Conservation (phyloP, 2,797 vertebrate species). For the Smutsia gigantea region DNA sequence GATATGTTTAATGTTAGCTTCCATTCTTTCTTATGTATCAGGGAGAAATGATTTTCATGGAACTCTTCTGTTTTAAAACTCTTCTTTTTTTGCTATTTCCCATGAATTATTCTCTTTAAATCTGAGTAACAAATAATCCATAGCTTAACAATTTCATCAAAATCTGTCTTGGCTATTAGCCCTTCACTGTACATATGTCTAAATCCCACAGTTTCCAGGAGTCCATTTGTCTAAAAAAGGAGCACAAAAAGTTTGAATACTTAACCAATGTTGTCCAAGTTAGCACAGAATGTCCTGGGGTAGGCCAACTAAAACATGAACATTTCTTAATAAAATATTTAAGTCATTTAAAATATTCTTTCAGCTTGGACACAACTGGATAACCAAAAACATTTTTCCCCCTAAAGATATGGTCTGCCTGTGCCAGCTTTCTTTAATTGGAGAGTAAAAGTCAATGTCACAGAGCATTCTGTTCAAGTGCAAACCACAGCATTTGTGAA, state of each 20-base stretch:
- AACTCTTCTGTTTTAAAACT: background rate
- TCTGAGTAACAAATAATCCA: background rate
- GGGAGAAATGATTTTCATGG: background rate
- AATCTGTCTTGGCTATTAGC: background rate
- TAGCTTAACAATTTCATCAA: background rate
- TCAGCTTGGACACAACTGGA: background rate
- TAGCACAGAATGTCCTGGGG: background rate
- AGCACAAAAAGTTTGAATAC: background rate
- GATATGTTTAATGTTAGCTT: background rate
- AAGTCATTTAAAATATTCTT: slow-evolving; percentile 13
- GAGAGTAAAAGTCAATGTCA: background rate
- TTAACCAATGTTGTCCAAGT: background rate
- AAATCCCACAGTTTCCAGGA: background rate
- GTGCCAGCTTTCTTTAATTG: background rate
- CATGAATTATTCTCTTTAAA: slow-evolving; percentile 35
- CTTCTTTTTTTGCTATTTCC: background rate
- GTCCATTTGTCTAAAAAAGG: background rate
- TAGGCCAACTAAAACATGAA: background rate
- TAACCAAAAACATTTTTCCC: background rate
- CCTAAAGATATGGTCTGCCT: background rate
- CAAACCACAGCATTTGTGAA: background rate
- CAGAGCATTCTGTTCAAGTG: background rate
- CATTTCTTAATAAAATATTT: background rate
- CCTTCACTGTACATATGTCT: background rate
- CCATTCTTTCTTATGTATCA: background rate